phyloP scores from a whole-genome alignment of 2,797 vertebrate species.

The Mormyrus hasselquistii region DNA sequence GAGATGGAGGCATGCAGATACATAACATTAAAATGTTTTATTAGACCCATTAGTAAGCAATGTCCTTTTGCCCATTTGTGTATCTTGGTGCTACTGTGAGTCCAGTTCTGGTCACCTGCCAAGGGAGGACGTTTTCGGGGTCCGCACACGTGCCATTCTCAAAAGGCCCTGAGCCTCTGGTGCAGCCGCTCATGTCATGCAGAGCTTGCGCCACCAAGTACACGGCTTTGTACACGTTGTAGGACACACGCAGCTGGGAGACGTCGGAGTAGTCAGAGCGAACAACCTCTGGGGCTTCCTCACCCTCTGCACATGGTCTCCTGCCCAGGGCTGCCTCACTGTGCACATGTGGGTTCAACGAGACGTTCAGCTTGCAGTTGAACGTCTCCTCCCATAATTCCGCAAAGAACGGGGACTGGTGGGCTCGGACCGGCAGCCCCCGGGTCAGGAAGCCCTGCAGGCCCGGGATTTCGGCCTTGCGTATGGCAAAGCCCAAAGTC shows the following conservation, averaged over 20 bases:
- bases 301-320: slow-evolving; percentile 43
- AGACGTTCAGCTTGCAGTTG: slow-evolving; percentile 49
- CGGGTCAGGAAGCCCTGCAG: slow-evolving; percentile 55
- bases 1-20: neutral
- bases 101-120: slow-evolving; percentile 48
- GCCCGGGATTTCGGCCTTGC: slow-evolving; percentile 57
- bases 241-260: slow-evolving; percentile 61
- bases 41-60: neutral
- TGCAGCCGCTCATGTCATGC: slow-evolving; percentile 53
- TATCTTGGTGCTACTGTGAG: neutral
- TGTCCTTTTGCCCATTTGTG: neutral
- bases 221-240: slow-evolving; percentile 65
- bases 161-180: slow-evolving; percentile 51
- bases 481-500: slow-evolving; percentile 66
- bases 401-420: slow-evolving; percentile 39
- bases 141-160: slow-evolving; percentile 50
- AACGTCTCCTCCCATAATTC: slow-evolving; percentile 61
- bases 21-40: neutral
- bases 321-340: slow-evolving; percentile 21
- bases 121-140: slow-evolving; percentile 40
- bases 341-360: slow-evolving; percentile 47
- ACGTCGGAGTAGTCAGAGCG: slow-evolving; percentile 54
- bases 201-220: slow-evolving; percentile 60
- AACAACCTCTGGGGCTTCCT: slow-evolving; percentile 48
- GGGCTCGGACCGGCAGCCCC: neutral